A percentile compares a stretch with the other conserved stretches of the same genome.
These are phyloP conservation scores for Drosophila funebris DNA, from an alignment of 1,140 invertebrate species.

Conservation along the genomic window DNA sequence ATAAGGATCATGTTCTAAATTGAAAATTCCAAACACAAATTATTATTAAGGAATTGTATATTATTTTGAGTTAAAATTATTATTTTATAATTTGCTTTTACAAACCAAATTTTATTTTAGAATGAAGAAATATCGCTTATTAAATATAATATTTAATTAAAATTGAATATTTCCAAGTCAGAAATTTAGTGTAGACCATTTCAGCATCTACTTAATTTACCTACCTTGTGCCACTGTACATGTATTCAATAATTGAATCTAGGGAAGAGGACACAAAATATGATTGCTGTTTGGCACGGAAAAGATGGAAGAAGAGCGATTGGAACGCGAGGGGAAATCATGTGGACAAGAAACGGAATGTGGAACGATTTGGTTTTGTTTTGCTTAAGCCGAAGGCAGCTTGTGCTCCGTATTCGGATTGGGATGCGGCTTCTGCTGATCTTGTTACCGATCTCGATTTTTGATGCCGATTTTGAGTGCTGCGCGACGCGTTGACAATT, in stretches of 20 bases:
- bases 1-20: too few relatives aligned
- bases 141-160: too few relatives aligned
- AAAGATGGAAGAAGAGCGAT: too few relatives aligned
- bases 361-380: conserved; percentile 22
- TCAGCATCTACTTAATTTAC: too few relatives aligned
- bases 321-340: neutral
- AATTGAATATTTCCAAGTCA: too few relatives aligned
- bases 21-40: too few relatives aligned
- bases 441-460: conserved; percentile 81
- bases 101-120: too few relatives aligned
- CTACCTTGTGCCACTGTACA: conserved; percentile 30
- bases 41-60: too few relatives aligned
- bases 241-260: conserved; percentile 33
- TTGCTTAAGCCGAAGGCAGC: conserved; percentile 5
- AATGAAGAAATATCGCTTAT: too few relatives aligned
- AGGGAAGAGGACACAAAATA: conserved; percentile 53
- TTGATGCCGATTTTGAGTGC: conserved; percentile 80
- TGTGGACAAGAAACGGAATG: conserved; percentile 12
- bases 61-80: too few relatives aligned
- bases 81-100: too few relatives aligned
- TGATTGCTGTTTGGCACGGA: conserved; percentile 48
- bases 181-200: neutral
- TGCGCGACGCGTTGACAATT: conserved; percentile 71
- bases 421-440: conserved; percentile 53
- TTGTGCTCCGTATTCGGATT: conserved; percentile 27